Conservation (phyloP, 1,140 invertebrate species). For the Wiebesia pumilae region DNA sequence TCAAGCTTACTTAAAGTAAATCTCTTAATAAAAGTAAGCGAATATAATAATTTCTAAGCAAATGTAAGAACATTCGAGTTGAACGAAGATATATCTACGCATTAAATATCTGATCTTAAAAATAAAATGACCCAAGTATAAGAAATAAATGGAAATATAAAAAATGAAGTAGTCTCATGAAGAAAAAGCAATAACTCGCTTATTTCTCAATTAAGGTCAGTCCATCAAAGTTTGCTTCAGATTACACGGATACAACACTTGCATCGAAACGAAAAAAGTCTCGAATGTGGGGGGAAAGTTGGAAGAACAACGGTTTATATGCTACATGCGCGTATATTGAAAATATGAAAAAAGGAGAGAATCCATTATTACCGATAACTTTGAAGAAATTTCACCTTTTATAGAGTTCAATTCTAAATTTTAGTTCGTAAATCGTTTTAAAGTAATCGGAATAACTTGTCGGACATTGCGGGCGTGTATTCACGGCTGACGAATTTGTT, state of each 20-base stretch:
- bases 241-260: neutral
- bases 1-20: neutral
- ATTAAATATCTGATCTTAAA: neutral
- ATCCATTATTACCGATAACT: constrained; percentile 23
- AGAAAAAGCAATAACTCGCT: neutral
- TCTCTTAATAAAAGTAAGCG: neutral
- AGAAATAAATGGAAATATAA: neutral
- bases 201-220: constrained; percentile 36
- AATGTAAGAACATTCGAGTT: neutral
- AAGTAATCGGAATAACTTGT: neutral
- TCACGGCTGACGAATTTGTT: no score
- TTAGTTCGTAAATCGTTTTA: neutral
- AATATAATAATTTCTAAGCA: neutral
- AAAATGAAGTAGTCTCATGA: neutral
- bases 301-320: neutral
- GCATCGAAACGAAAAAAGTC: neutral
- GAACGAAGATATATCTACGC: neutral
- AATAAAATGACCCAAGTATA: neutral
- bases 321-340: neutral
- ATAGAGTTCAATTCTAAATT: neutral
- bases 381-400: constrained; percentile 1
- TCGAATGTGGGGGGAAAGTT: neutral
- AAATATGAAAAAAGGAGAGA: neutral
- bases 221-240: neutral
- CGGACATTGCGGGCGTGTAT: no score